Conservation (phyloP, 2,797 vertebrate genomes). For the Furcifer pardalis region DNA sequence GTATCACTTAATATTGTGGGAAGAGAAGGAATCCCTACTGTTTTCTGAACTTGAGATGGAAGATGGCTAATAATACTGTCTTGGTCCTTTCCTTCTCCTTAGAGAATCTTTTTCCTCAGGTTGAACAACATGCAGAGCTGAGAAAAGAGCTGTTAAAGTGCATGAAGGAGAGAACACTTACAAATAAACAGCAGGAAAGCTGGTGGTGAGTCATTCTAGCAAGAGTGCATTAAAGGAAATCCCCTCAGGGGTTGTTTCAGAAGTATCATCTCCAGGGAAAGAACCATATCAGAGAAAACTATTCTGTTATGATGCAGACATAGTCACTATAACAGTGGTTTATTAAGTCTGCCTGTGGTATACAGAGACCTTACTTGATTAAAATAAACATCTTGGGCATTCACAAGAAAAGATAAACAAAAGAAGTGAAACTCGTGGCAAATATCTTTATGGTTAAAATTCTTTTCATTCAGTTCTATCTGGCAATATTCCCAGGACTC, state of each 20-base stretch:
- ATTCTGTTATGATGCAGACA: constrained; percentile 24
- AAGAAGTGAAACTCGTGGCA: constrained; percentile 20
- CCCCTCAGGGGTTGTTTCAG: constrained; percentile 18
- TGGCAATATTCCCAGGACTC: constrained; percentile 18
- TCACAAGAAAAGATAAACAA: constrained; percentile 10
- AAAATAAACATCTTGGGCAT: constrained; percentile 19
- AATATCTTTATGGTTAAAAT: constrained; percentile 21
- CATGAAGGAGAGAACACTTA: neutral
- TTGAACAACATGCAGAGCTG: neutral
- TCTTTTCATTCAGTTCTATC: constrained; percentile 24
- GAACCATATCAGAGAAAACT: constrained; percentile 30
- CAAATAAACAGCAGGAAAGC: constrained; percentile 22
- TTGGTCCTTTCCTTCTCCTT: neutral
- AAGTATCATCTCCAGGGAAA: constrained; percentile 27
- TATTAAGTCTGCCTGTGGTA: constrained; percentile 32
- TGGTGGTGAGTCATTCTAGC: neutral
- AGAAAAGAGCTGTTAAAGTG: neutral
- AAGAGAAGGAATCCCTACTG: neutral
- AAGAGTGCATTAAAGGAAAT: neutral
- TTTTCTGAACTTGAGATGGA: neutral
- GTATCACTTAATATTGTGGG: neutral
- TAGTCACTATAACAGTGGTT: constrained; percentile 28
- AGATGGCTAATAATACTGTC: neutral
- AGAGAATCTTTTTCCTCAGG: neutral
- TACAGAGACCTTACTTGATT: constrained; percentile 12